Evolutionary conservation across 2,797 vertebrate species (phyloP).

Genomic region (Molossus molossus): DNA sequence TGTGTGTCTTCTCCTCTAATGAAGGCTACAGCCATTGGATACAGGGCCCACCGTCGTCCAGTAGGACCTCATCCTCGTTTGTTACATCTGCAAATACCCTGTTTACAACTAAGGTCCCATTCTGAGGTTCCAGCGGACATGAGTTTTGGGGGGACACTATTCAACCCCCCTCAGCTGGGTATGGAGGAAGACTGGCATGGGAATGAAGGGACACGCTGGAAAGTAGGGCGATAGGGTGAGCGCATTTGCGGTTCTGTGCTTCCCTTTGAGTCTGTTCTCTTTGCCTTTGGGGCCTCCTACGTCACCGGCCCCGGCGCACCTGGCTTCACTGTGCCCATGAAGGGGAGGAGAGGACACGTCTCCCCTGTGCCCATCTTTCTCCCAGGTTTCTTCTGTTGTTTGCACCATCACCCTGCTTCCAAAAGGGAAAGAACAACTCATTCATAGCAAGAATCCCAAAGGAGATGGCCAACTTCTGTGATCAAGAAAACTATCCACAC

Average conservation of each 20-base stretch:
- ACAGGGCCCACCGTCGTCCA: not conserved
- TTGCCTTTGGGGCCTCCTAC: not conserved
- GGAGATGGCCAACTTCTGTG: not conserved
- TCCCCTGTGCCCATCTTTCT: not conserved
- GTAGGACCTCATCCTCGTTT: not conserved
- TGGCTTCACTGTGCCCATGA: not conserved
- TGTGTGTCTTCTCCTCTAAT: not conserved
- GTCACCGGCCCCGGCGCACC: not conserved
- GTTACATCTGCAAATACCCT: not conserved
- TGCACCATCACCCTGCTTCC: not conserved
- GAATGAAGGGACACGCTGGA: not conserved
- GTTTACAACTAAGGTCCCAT: not conserved
- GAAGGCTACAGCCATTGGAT: not conserved
- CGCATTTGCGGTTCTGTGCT: not conserved
- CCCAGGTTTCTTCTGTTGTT: not conserved
- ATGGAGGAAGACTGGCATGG: not conserved
- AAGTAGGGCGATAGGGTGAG: not conserved
- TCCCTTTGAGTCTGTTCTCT: not conserved
- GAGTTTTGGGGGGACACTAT: not conserved
- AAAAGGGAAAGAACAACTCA: not conserved
- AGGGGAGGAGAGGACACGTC: not conserved
- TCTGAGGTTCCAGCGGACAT: not conserved
- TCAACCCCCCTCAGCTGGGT: fast-evolving
- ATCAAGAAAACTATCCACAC: constrained; percentile 26
- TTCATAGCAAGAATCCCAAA: not conserved